Evolutionary conservation across 2,888 invertebrate species (phyloP), one percentile per base, ranked within the genome.

Genomic region (Athalia rosae): DNA sequence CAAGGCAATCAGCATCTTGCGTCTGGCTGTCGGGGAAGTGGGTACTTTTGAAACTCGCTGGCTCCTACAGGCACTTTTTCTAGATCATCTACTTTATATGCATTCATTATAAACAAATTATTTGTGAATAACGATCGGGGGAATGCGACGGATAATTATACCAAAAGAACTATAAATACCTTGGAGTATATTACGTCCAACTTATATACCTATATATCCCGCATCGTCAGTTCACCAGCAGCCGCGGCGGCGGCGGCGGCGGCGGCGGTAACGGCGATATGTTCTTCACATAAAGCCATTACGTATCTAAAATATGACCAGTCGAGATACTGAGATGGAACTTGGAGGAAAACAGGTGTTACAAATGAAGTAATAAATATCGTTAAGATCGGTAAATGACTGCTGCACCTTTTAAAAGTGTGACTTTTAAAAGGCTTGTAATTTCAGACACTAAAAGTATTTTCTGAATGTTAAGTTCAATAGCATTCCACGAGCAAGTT

Each of bases 101-200:
- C 69, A 58, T 58, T 48, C 56, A 71, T 71, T 58, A 71, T 71
- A 43, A 71, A 71, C 69, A 58, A 56, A 56, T 71, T 58, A 58
- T 71, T 71, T 45, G 43, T 71, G 45, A 71, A 58, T 71, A 71
- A 71, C 58, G 69, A 71, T 71, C 69, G 58, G 43, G 13, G 56
- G 69, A 13, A 58, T 71, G 58, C 71, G 69, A 71, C 58, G 69
- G 69, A 71, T 71, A 71, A 71, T 71, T 71, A 71, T 71, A 71
- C 58, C 69, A 47, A 43, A 56, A 15, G 58, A 56, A 48, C 28
- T 43, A 58, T 71, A 45, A 71, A 45, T 71, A 71, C 45, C 45
- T 45, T 48, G 50, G 11, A 41, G 9, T 8, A 71, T 45, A 53
- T n/a, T 53, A 53, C 5, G 53, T 11, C 53, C 11, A 3, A 11